Base-by-base conservation (phyloP, 2,888 invertebrate species). In the Euplexia lucipara region DNA sequence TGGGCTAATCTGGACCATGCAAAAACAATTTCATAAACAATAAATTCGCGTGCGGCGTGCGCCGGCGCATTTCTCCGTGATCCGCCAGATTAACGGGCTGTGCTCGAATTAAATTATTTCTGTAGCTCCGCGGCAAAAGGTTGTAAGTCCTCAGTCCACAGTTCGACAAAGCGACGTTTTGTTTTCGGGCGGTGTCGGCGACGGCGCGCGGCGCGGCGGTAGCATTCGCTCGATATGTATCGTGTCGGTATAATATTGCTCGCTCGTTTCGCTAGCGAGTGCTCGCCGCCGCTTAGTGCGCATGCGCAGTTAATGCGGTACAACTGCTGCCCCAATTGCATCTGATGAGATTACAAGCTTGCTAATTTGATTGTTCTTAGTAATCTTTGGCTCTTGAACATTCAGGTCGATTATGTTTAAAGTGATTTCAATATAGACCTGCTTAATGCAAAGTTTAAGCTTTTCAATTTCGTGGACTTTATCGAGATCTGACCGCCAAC, bases 1-100 rank as follows among this genome's bases (percentile, higher is more conserved):
- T 56, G 70, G 22, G 61, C 65, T 79, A 75, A 78, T 82, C 78
- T 75, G 64, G 54, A 66, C 69, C 77, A 82, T 80, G 71, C 75
- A 82, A 75, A 83, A 83, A 84, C 79, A 79, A 83, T 85, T 81
- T 82, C 81, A 85, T 81, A 85, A 86, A 86, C 84, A 86, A 86
- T 86, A 85, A 82, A 75, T 78, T 72, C 51, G 44, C 26, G 62
- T 64, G 75, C 75, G 74, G 52, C 63, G 69, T 74, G 78, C 77
- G 77, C 77, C 71, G 70, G 79, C 73, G 75, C 80, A 78, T 77
- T 81, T 79, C 74, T 67, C 80, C 75, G 78, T 81, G 86, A 86
- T 85, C 75, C 54, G 64, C 72, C 83, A 86, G 88, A 88, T 88
- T 88, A 88, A 83, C 83, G 78, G 78, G 76, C 80, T 72, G 78